Evolutionary conservation across 2,797 vertebrate species (phyloP), one percentile per base, ranked within the genome.

Genomic region (Crocodylus rhombifer): DNA sequence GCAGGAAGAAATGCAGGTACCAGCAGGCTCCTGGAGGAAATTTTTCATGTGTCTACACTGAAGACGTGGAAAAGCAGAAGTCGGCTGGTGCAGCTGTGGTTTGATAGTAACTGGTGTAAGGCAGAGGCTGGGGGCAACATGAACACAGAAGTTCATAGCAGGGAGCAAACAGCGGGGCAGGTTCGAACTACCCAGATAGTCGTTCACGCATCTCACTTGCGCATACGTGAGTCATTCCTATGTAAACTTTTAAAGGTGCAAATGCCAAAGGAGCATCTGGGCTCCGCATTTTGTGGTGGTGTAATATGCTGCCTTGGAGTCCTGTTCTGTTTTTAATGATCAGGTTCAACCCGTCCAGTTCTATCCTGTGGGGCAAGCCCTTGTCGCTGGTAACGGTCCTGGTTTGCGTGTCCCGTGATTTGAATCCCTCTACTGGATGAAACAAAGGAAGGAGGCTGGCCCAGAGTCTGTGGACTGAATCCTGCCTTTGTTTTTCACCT

Each of bases 201-300:
- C 67, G 13, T 21, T 5, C 11, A 36, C 7, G 30, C 36, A 4
- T 69, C 33, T 36, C 12, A 23, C 33, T 42, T 71, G 33, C 23
- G 33, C 12, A 25, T 20, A 71, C 9, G 23, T 56, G 51, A 10
- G 51, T 56, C 73, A 55, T 16, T 15, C 51, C 17, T 13, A 15
- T 21, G 17, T 33, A 10, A 36, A n/a, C 57, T 23, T 75, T 71
- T 64, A 51, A 0, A 1, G 14, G 64, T 7, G 4, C 0, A 5
- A 21, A 58, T 71, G 42, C 42, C 42, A 11, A 51, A 51, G 42
- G 42, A 51, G 9, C 42, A 51, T 51, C 42, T 51, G 42, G 42
- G 42, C 42, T 51, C 42, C 42, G 10, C 42, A 51, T 10, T 51
- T 51, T 51, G 42, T 51, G 42, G 42, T 51, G 42, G 9, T 51